Base-by-base conservation (phyloP, 92 coral and sea anemone species). In the Zoanthus sociatus region DNA sequence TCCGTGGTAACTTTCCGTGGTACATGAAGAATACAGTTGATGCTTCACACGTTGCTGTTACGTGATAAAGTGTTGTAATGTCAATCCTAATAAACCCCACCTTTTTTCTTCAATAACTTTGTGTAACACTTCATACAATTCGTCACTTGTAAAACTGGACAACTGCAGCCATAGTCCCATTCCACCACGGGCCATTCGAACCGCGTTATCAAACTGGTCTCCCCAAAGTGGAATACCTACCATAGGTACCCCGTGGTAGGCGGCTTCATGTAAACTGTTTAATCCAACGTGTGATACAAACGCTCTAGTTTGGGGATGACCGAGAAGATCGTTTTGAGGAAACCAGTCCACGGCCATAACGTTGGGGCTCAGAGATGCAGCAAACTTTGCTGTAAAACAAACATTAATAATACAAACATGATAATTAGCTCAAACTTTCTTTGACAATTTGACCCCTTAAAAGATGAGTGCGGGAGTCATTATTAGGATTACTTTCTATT, bases 281-380 rank as follows among this genome's bases (percentile, higher is more conserved):
- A 75, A n/a, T 8, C 95, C 95, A 26, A 91, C 84, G 73, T 93
- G 95, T 8, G 91, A 88, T 6, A 91, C 81, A 20, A 93, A 93
- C 45, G 89, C 84, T 7, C 90, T 83, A 16, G 94, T 91, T 82
- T 93, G 86, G 13, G 79, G 88, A 37, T 93, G 95, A 33, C 94
- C 95, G n/a, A 93, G 91, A 56, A 93, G 79, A 77, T 93, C 95
- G 37, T 93, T 93, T 77, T 93, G 95, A 20, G 94, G 94, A 60
- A 91, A 47, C 95, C 95, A 93, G 44, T 77, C 15, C 45, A 91
- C 53, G 16, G 87, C 69, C 55, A 88, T 93, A 17, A 91, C 84
- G 56, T 93, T 93, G 42, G 73, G 73, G 56, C 94, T 79, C 33
- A 58, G 75, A 10, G 78, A 37, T 12, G 47, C 16, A 71, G 75